phyloP scores from a whole-genome alignment of 2,113 vertebrate species.

The Scytalopus superciliaris region DNA sequence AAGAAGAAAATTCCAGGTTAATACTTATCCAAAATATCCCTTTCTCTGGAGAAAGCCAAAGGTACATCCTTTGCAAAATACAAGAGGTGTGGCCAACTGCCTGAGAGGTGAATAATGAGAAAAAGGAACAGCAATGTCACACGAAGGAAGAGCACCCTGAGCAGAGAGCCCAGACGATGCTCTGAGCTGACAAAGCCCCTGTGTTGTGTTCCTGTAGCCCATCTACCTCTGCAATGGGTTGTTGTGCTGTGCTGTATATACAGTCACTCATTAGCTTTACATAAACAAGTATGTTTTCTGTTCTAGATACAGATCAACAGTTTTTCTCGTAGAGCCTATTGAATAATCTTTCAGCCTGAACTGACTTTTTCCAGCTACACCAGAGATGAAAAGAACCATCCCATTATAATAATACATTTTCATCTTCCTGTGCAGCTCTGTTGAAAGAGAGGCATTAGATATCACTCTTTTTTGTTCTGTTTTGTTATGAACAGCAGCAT shows the following conservation, averaged over 20 bases:
- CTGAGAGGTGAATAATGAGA: background rate
- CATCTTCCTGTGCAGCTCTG: background rate
- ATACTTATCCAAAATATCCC: background rate
- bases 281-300: background rate
- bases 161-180: background rate
- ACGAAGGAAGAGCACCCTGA: rapidly evolving
- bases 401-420: background rate
- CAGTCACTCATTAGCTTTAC: background rate
- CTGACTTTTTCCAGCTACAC: background rate
- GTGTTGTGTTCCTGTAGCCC: background rate
- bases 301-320: background rate
- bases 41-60: background rate
- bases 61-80: background rate
- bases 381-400: background rate
- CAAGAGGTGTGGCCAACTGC: rapidly evolving
- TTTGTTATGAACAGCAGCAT: background rate
- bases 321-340: background rate
- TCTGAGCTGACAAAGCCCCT: background rate
- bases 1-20: background rate
- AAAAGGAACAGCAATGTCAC: background rate
- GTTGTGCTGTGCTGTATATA: background rate
- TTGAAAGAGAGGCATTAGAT: background rate
- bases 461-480: background rate
- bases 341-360: background rate
- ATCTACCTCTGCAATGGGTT: background rate